Base-by-base conservation (phyloP, 92 coral and sea anemone species). In the Palythoa heliodiscus region DNA sequence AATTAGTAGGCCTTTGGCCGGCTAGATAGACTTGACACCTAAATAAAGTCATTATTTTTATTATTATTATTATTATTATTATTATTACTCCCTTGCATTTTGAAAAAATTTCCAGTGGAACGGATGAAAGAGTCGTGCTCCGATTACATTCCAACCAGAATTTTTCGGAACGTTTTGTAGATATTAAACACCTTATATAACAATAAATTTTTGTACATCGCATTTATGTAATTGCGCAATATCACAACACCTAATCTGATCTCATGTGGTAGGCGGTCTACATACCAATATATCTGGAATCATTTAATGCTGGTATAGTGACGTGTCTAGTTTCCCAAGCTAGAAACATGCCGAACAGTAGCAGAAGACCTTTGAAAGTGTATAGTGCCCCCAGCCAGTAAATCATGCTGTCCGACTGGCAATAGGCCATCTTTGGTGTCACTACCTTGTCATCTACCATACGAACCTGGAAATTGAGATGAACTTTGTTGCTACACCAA, bases 301-400 rank as follows among this genome's bases (percentile, higher is more conserved):
- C 98, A 77, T 94, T 94, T 39, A 94, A 71, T 6, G 94, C 98
- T 60, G 98, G 95, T 25, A 94, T 94, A 11, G 95, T 94, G 4
- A 94, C 98, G 12, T 83, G 89, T 11, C 98, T 95, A 43, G 98
- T 94, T 87, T 94, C 98, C 98, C 98, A 94, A 25, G 98, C 98
- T 13, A 94, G 92, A 58, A 94, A 94, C 73, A 92, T 90, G 23
- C 98, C 98, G 70, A 92, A 92, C 57, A 94, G 79, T 48, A 94
- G 82, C 24, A 94, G 81, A 50, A 90, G 91, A 16, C 93, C 98
- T 72, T 94, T 94, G 80, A 88, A 94, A 3, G 92, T 91, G 70
- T 94, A 94, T 69, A 94, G 61, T 24, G 89, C 92, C 60, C 98
- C 95, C 60, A 94, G 90, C 91, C 95, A 90, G 76, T 94, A 88